Evolutionary conservation across 2,113 vertebrate genomes (phyloP).

Genomic region (Embiotoca jacksoni): DNA sequence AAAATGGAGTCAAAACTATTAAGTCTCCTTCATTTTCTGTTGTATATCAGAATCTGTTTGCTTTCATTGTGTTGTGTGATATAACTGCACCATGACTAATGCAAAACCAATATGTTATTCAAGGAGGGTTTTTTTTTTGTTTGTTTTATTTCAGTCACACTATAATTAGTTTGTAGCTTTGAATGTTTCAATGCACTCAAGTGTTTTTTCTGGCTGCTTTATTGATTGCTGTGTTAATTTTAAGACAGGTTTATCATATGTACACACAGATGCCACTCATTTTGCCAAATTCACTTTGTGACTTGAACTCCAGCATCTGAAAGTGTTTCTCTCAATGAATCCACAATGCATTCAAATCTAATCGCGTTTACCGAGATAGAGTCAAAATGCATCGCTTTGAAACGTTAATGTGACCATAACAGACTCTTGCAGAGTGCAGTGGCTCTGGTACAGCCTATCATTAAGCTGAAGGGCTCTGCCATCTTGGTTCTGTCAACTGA

Average conservation of each 20-base stretch:
- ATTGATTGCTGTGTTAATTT: background rate
- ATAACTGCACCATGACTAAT: too few relatives aligned
- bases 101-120: too few relatives aligned
- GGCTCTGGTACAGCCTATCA: background rate
- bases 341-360: background rate
- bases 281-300: background rate
- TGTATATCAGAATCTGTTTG: too few relatives aligned
- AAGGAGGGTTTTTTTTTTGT: too few relatives aligned
- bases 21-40: too few relatives aligned
- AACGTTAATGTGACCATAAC: background rate
- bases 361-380: background rate
- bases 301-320: background rate
- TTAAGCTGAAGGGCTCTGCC: constrained; percentile 16
- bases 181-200: too few relatives aligned
- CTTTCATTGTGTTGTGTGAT: too few relatives aligned
- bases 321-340: background rate
- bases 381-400: background rate
- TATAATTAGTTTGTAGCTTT: too few relatives aligned
- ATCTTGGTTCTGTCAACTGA: constrained; percentile 49
- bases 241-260: background rate
- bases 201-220: background rate
- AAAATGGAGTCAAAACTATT: background rate
- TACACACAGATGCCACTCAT: background rate
- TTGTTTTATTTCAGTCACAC: too few relatives aligned
- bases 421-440: background rate